Conservation (phyloP, 1,140 invertebrate species). For the Lasioglossum baleicum region DNA sequence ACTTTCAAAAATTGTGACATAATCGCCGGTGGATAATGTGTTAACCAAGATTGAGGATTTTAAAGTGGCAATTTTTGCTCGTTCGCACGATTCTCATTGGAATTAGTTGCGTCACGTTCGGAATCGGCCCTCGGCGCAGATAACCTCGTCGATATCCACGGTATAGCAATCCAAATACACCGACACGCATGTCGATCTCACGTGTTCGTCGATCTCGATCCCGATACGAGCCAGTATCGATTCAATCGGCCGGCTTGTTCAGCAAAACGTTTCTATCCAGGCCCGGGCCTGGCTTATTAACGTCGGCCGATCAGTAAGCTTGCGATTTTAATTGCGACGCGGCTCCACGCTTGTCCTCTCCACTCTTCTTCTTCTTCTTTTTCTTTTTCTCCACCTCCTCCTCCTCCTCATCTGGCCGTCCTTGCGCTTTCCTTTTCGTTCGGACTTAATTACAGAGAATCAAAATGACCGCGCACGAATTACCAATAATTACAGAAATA, state of each 20-base stretch:
- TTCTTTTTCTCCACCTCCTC: too few relatives aligned
- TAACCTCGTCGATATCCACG: neutral
- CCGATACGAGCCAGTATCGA: conserved; percentile 20
- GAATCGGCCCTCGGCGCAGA: conserved; percentile 6
- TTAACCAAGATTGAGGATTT: too few relatives aligned
- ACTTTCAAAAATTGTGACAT: too few relatives aligned
- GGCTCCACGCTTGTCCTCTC: too few relatives aligned
- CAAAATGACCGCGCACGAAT: neutral
- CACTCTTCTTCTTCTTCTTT: too few relatives aligned
- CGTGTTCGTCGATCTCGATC: conserved; percentile 28
- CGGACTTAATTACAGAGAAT: neutral
- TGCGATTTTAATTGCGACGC: conserved; percentile 2
- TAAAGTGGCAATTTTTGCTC: too few relatives aligned
- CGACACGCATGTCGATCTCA: conserved; percentile 26
- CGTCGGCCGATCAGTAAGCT: neutral
- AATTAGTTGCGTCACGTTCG: neutral
- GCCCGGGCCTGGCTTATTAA: conserved; percentile 21
- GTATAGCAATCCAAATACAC: neutral
- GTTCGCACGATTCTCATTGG: too few relatives aligned
- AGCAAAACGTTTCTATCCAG: conserved; percentile 41
- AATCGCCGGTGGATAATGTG: too few relatives aligned
- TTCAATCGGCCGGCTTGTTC: conserved; percentile 26
- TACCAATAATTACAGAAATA: too few relatives aligned
- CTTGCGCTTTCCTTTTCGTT: conserved; percentile 29
- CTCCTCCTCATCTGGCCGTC: neutral